Evolutionary conservation across 35 echinoderm and acorn worm species (phyloP).

Genomic region (Anneissia japonica): DNA sequence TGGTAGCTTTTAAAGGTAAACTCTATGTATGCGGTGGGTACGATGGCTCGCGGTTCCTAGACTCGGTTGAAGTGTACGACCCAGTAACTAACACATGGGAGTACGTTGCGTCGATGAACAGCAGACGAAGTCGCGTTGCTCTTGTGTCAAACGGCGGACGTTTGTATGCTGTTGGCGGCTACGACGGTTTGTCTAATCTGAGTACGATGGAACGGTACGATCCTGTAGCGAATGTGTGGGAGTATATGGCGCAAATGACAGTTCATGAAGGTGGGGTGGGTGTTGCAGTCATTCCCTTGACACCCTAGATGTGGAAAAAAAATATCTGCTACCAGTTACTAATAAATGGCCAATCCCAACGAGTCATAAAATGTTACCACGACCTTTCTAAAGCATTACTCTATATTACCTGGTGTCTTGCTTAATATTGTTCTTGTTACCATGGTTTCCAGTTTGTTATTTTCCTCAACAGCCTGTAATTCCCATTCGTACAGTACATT

Average conservation of each 20-base stretch:
- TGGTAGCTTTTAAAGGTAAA: slow-evolving; percentile 88
- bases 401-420: no score
- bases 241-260: slow-evolving; percentile 58
- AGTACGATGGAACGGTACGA: slow-evolving; percentile 93
- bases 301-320: no score
- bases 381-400: no score
- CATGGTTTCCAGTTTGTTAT: no score
- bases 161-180: slow-evolving; percentile 88
- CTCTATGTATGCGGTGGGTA: slow-evolving; percentile 96
- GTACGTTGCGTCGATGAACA: slow-evolving; percentile 74
- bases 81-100: slow-evolving; percentile 81
- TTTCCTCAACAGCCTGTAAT: no score
- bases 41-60: slow-evolving; percentile 86
- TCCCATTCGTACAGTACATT: no score
- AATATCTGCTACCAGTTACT: no score
- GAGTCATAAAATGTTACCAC: no score
- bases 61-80: slow-evolving; percentile 92
- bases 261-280: slow-evolving; percentile 94
- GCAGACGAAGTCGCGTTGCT: slow-evolving; percentile 76
- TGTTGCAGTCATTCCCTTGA: slow-evolving; percentile 82
- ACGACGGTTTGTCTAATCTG: slow-evolving; percentile 88
- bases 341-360: no score
- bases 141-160: slow-evolving; percentile 81
- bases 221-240: slow-evolving; percentile 62
- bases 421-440: no score